Evolutionary conservation across 2,888 invertebrate species (phyloP), one percentile per base, ranked within the genome.

Genomic region (Volucella inanis): DNA sequence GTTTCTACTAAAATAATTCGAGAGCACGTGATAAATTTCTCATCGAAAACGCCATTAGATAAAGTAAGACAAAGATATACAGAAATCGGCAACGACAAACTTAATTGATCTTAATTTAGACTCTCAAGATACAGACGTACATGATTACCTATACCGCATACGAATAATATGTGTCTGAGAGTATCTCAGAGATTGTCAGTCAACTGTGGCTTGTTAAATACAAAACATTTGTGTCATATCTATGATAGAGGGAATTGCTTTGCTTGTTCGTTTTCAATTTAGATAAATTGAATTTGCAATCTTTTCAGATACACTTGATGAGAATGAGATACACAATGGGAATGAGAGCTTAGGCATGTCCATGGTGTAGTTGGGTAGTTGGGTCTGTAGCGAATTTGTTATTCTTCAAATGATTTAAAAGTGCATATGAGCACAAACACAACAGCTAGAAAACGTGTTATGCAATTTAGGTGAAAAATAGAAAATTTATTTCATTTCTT

Each of bases 31-130:
- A 77, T 41, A 41, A 15, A 57, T 50, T 47, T 41, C 14, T 50
- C 55, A 49, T 49, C 6, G 6, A 8, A 1, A 49, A 11, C 8
- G 12, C 18, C n/a, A 49, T n/a, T 15, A 14, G 15, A 41, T 9
- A 8, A 39, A 11, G 41, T 8, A 22, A 31, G 4, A 38, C 14
- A 41, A 50, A 31, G 14, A n/a, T 15, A 15, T 41, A 47, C 12
- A 18, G 47, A 62, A 39, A 6, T n/a, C 18, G 31, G 18, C 18
- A 64, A 6, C 41, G 47, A 15, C 6, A 62, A 50, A 9, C 14
- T 80, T 62, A 80, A 80, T 80, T 80, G 80, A 50, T 15, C 49
- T 49, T 54, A 80, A 80, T 80, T 80, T 62, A 61, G 59, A 59
- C 2, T 31, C 31, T 31, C 6, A 31, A 31, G 31, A 31, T 31